Percentiles rank a stretch among this genome's conserved stretches.
Conservation (phyloP, 2,797 vertebrate species). For the Manis crassicaudata region DNA sequence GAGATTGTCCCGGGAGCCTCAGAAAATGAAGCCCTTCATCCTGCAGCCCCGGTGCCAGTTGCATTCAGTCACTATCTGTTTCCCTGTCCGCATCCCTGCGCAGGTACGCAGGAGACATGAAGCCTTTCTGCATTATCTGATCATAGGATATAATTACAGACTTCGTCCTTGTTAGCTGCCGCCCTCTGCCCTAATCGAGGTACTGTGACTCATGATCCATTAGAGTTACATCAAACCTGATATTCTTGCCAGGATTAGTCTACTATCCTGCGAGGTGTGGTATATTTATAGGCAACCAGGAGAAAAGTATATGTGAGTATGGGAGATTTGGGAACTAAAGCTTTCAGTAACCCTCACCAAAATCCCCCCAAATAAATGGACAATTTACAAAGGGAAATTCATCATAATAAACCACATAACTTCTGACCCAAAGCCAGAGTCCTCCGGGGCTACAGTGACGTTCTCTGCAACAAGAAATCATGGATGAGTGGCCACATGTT, state of each 20-base stretch:
- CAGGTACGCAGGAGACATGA: constrained; percentile 17
- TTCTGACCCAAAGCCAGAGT: neutral
- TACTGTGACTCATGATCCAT: constrained; percentile 22
- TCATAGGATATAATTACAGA: constrained; percentile 26
- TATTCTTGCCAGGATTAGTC: neutral
- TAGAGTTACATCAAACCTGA: constrained; percentile 3
- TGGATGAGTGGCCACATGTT: neutral
- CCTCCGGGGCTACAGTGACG: neutral
- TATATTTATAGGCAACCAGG: neutral
- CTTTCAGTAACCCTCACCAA: neutral
- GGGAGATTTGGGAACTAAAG: neutral
- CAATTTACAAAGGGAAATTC: neutral
- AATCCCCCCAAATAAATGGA: constrained; percentile 22
- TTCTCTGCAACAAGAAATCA: constrained; percentile 6
- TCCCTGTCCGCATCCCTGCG: neutral
- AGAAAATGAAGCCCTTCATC: constrained; percentile 35
- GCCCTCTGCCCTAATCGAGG: constrained; percentile 40
- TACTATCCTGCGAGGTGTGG: neutral
- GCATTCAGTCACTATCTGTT: neutral
- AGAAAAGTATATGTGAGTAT: neutral
- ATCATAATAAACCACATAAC: neutral
- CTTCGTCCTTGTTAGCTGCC: neutral
- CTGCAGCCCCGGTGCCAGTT: neutral
- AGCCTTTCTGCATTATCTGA: neutral
- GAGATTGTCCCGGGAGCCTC: neutral